Conservation (phyloP, 2,113 vertebrate species). For the Platichthys flesus region DNA sequence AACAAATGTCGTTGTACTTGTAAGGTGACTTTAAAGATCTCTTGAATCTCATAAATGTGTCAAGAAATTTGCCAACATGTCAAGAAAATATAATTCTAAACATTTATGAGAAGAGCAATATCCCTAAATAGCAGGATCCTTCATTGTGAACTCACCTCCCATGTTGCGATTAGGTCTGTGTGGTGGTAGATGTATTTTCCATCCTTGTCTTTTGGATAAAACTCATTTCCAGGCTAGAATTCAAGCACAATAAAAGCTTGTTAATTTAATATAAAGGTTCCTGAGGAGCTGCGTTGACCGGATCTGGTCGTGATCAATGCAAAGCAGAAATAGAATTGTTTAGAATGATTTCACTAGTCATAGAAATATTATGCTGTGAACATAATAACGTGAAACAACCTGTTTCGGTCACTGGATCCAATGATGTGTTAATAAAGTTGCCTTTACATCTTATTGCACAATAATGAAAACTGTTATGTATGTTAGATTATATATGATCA, state of each 20-base stretch:
- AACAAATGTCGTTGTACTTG: no score
- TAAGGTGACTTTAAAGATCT: no score
- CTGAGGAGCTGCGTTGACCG: neutral
- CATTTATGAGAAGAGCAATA: neutral
- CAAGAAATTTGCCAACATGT: no score
- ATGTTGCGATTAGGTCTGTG: conserved; percentile 90
- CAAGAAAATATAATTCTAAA: neutral
- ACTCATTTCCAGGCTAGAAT: conserved; percentile 87
- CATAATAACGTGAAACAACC: neutral
- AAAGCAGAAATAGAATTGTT: neutral
- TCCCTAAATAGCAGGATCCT: neutral
- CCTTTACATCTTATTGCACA: no score
- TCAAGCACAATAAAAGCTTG: conserved; percentile 30
- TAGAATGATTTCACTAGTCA: neutral
- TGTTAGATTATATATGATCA: no score
- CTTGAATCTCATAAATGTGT: no score
- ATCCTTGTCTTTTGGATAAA: conserved; percentile 87
- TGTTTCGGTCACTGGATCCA: no score
- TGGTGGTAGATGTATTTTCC: conserved; percentile 88
- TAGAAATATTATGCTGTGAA: neutral
- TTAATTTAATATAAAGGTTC: neutral
- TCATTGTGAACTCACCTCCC: conserved; percentile 88
- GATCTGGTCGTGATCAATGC: neutral
- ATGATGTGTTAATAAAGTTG: no score
- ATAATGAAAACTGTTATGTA: no score